A percentile compares a stretch with the other conserved stretches of the same genome.
Evolutionary conservation across 2,888 invertebrate genomes (phyloP).

Genomic region (Drosophila histrio): DNA sequence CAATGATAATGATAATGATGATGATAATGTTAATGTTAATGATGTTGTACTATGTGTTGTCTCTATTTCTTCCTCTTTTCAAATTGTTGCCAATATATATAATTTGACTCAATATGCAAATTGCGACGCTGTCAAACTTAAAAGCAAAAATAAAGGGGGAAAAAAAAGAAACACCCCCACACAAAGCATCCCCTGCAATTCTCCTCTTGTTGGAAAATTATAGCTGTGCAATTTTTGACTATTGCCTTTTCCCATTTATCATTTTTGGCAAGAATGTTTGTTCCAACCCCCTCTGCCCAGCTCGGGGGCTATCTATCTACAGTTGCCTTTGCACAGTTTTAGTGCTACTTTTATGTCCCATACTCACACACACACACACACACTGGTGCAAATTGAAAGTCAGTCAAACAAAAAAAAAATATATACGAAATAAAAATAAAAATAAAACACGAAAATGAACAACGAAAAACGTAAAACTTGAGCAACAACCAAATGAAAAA

Average conservation of each 20-base stretch:
- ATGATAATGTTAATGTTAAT: conserved; percentile 5
- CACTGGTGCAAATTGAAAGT: conserved; percentile 66
- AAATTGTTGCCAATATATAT: background rate
- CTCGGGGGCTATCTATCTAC: conserved; percentile 18
- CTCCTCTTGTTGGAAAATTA: conserved; percentile 6
- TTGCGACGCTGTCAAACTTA: conserved; percentile 54
- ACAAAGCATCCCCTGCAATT: background rate
- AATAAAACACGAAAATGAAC: conserved; percentile 32
- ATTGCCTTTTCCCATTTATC: conserved; percentile 69
- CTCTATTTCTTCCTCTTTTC: background rate
- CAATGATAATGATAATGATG: background rate
- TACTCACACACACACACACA: conserved; percentile 29
- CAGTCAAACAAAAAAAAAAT: conserved; percentile 39
- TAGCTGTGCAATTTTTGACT: conserved; percentile 52
- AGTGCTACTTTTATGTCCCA: conserved; percentile 58
- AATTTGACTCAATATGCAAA: conserved; percentile 62
- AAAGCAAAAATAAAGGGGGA: too few relatives aligned
- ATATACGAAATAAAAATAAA: conserved; percentile 23
- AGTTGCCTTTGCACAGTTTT: conserved; percentile 58
- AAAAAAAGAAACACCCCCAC: conserved; percentile 2
- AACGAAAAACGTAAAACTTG: conserved; percentile 43
- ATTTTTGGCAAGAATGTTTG: conserved; percentile 69
- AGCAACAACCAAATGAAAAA: conserved; percentile 50
- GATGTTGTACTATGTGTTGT: background rate
- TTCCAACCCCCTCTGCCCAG: conserved; percentile 6